Evolutionary conservation across 2,113 vertebrate species (phyloP), one percentile per base, ranked within the genome.

Genomic region (Lepisosteus oculatus): DNA sequence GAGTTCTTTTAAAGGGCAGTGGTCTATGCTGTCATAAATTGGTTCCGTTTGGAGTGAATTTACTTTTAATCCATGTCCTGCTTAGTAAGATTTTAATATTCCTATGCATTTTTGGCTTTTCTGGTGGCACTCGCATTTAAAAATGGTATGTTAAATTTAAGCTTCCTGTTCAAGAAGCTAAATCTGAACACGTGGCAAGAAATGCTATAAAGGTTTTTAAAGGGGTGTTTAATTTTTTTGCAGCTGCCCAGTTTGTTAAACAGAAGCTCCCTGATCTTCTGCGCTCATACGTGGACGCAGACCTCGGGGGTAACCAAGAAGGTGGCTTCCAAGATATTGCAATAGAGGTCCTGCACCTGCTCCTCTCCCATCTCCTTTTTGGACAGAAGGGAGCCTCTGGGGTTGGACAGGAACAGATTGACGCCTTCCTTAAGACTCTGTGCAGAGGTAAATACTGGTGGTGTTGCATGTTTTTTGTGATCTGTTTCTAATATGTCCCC

Each of bases 301-400:
- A 99, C 92, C 97, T 99, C 66, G 93, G 96, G 79, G 96, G 95
- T 85, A 99, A 94, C 90, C 97, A 98, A 92, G 97, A 99, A 97
- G 97, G 97, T 98, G 97, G 97, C 95, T 99, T 99, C 92, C 97
- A 99, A 85, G 97, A 99, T 89, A 99, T 99, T 89, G 96, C 97
- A 79, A 99, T 99, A 95, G 97, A 99, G 90, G 96, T 99, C 88
- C 93, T 99, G 89, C 97, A 99, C 91, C 95, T 99, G 81, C 95
- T 99, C 83, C 97, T 99, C 88, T 99, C 97, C 90, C 97, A 98
- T 93, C 95, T 99, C 85, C 94, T 99, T 68, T 99, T 98, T 88
- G 97, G 96, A 84, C 97, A 97, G 93, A 98, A 98, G 90, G 97
- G 97, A 93, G 94, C 96, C 70, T 96, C 96, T 88, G 97, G 97